These are phyloP conservation scores for Venturia canescens DNA, from an alignment of 1,140 invertebrate species.

Conservation along the genomic window DNA sequence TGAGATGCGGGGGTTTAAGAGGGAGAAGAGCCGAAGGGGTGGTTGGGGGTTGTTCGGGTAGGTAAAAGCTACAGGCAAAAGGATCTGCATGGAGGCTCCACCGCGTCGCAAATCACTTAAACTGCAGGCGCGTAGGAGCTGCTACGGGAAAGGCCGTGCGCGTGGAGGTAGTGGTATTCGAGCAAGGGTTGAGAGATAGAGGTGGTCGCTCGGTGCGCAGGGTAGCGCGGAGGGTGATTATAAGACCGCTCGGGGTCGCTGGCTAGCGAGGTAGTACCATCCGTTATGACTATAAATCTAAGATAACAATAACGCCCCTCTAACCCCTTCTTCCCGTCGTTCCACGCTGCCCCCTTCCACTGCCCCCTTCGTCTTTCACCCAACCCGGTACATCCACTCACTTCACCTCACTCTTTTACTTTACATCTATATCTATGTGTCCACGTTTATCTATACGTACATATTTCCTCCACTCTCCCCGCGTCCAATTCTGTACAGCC, in stretches of 20 bases:
- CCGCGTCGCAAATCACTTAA: slow-evolving; percentile 77
- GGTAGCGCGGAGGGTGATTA: slow-evolving; percentile 74
- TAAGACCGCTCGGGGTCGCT: slow-evolving; percentile 76
- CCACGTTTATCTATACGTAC: not conserved
- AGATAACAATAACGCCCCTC: slow-evolving; percentile 77
- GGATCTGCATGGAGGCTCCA: slow-evolving; percentile 76
- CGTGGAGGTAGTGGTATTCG: slow-evolving; percentile 59
- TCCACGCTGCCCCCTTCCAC: slow-evolving; percentile 20
- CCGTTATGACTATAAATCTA: slow-evolving; percentile 78
- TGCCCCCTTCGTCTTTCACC: slow-evolving; percentile 55
- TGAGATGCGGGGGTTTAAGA: slow-evolving; percentile 27
- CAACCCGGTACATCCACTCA: slow-evolving; percentile 47
- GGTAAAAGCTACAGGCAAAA: slow-evolving; percentile 68
- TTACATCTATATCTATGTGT: slow-evolving; percentile 10
- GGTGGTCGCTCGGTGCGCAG: slow-evolving; percentile 54
- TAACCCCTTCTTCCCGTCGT: slow-evolving; percentile 50
- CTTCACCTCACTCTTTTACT: slow-evolving; percentile 46
- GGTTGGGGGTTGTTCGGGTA: slow-evolving; percentile 34
- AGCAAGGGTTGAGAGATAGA: slow-evolving; percentile 56
- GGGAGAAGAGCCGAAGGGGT: not conserved
- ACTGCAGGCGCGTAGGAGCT: slow-evolving; percentile 66
- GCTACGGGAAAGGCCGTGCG: slow-evolving; percentile 56
- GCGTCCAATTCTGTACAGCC: slow-evolving; percentile 31
- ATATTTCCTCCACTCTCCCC: slow-evolving; percentile 24
- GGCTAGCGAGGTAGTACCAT: slow-evolving; percentile 75